Percentiles rank a stretch among this genome's conserved stretches.
These are phyloP conservation scores for Scaptomyza flava DNA, from an alignment of 2,888 invertebrate species.

Conservation along the genomic window DNA sequence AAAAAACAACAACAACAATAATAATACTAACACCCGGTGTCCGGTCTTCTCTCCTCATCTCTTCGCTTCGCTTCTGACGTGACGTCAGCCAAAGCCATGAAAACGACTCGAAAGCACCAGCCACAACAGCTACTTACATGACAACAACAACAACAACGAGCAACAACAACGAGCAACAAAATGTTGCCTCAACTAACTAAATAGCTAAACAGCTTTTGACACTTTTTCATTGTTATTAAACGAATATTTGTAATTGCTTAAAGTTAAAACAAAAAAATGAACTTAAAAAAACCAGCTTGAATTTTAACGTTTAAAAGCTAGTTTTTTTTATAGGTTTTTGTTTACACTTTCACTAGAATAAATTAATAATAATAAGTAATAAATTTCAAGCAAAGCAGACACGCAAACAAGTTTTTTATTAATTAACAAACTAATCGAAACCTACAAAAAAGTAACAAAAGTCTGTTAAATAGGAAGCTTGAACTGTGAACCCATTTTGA, in stretches of 20 bases:
- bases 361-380: not conserved
- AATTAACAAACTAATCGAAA: not conserved
- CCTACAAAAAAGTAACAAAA: not conserved
- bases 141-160: conserved; percentile 34
- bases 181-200: conserved; percentile 28
- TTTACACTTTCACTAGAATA: conserved; percentile 24
- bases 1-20: conserved; percentile 1
- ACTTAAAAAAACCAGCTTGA: conserved; percentile 20
- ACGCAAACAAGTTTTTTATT: conserved; percentile 12
- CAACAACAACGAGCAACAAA: conserved; percentile 13
- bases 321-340: not conserved
- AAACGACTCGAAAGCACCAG: conserved; percentile 22
- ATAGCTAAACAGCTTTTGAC: conserved; percentile 41
- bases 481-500: too few relatives aligned
- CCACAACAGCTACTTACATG: conserved; percentile 23
- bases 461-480: too few relatives aligned
- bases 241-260: conserved; percentile 37
- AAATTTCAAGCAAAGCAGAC: not conserved
- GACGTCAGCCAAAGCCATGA: conserved; percentile 53
- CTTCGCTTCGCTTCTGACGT: conserved; percentile 30
- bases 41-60: conserved; percentile 16
- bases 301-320: conserved; percentile 1
- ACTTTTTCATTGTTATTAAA: conserved; percentile 27
- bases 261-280: conserved; percentile 18
- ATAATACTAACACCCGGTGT: conserved; percentile 6